Evolutionary conservation across 1,140 invertebrate genomes (phyloP), one percentile per base, ranked within the genome.

Genomic region (Vanessa atalanta): DNA sequence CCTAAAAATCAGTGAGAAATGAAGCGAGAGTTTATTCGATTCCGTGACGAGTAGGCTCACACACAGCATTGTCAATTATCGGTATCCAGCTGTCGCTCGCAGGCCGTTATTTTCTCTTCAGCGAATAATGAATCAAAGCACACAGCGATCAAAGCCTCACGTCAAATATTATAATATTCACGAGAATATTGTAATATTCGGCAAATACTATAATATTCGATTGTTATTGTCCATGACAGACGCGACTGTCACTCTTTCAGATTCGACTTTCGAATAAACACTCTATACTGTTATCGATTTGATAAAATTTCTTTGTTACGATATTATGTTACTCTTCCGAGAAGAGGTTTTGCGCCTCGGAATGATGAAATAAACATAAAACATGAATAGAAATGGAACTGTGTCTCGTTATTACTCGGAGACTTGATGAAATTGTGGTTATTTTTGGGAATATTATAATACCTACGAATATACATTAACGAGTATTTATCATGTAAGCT

Each of bases 161-260:
- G 69, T 70, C 50, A 78, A 65, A 78, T 72, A 69, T 75, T 75
- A 65, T 72, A 78, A 65, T 69, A 72, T 78, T 68, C 70, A 70
- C 53, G 47, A 65, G 72, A 65, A 69, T 71, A 74, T 72, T 64
- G 68, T 71, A 65, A 73, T 70, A 74, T 71, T 69, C 53, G 65
- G 65, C 57, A 61, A 61, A 61, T 61, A 61, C 57, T 61, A 37
- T 72, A 78, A 64, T 61, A 72, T 78, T 63, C 66, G 50, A 72
- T 72, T 72, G 76, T 73, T 76, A 75, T 78, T 75, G 65, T 50
- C 55, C 43, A 48, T 70, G 77, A 72, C 77, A 75, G 69, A 55
- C 70, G 65, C 53, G 74, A 70, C 75, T 70, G 63, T 61, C 66
- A 69, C 63, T 55, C 61, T 64, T 16, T 64, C 65, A 5, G 48